These are phyloP conservation scores for Limnephilus auricula DNA, from an alignment of 2,888 invertebrate genomes.

Conservation along the genomic window DNA sequence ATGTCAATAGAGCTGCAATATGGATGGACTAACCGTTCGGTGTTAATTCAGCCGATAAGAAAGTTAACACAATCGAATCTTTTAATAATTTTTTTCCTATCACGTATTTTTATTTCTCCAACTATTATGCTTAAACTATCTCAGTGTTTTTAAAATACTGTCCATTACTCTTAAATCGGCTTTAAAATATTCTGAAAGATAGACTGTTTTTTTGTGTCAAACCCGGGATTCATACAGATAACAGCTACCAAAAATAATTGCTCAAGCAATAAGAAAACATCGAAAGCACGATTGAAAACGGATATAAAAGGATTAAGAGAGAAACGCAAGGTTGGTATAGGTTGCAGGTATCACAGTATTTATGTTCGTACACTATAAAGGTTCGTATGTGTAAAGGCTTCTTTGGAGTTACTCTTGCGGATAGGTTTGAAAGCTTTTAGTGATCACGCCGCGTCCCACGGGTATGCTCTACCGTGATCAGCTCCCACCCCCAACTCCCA, in stretches of 20 bases:
- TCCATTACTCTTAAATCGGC: neutral
- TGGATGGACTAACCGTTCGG: neutral
- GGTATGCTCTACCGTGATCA: conserved; percentile 62
- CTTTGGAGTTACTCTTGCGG: conserved; percentile 62
- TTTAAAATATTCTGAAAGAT: neutral
- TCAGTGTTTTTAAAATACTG: neutral
- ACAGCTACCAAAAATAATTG: neutral
- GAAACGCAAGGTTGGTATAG: neutral
- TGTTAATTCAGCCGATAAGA: neutral
- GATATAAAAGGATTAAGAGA: conserved; percentile 14
- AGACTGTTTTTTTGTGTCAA: neutral
- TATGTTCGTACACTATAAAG: conserved; percentile 22
- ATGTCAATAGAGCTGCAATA: conserved; percentile 43
- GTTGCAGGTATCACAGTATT: conserved; percentile 32
- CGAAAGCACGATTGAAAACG: neutral
- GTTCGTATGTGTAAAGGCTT: conserved; percentile 45
- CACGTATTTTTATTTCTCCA: neutral
- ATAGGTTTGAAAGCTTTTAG: conserved; percentile 67
- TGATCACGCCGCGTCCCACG: conserved; percentile 66
- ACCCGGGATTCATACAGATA: neutral
- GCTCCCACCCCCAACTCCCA: conserved; percentile 21
- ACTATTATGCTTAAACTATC: neutral
- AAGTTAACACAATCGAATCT: neutral
- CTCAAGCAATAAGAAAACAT: neutral
- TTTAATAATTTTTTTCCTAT: neutral